Evolutionary conservation across 2,113 vertebrate species (phyloP).

Genomic region (Pollimyrus isidori): DNA sequence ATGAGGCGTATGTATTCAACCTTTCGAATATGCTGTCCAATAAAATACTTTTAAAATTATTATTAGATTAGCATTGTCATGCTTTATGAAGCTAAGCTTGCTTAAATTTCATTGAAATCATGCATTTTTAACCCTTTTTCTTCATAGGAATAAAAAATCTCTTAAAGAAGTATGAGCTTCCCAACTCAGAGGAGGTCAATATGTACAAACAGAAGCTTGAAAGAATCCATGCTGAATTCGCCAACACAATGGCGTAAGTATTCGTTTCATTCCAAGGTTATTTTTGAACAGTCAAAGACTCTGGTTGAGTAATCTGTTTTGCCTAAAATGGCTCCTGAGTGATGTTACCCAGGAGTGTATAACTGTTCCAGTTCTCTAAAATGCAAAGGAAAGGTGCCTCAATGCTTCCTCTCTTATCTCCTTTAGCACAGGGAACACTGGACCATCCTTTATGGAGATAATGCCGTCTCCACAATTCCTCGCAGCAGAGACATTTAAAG

Average conservation of each 20-base stretch:
- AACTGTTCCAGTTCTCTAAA: neutral
- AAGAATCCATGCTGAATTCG: constrained; percentile 78
- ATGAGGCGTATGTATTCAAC: constrained; percentile 79
- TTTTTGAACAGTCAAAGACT: neutral
- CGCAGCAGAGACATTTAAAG: neutral
- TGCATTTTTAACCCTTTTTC: neutral
- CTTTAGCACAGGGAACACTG: neutral
- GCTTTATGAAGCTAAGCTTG: neutral
- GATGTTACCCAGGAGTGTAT: neutral
- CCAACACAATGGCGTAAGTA: constrained; percentile 68
- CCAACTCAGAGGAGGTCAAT: constrained; percentile 71
- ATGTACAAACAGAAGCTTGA: constrained; percentile 80
- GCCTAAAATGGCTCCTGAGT: neutral
- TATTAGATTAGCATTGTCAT: neutral
- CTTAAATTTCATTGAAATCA: neutral
- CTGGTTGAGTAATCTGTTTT: neutral
- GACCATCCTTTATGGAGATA: neutral
- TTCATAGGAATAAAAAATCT: constrained; percentile 75
- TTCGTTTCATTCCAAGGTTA: neutral
- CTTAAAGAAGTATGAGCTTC: constrained; percentile 79
- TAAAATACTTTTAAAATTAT: neutral
- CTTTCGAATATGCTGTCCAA: neutral
- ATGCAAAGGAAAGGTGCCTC: neutral
- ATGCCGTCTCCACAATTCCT: neutral
- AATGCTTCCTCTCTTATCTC: neutral